These are phyloP conservation scores for Monoplex corrugatus DNA, from an alignment of 2,888 invertebrate species.

Conservation along the genomic window DNA sequence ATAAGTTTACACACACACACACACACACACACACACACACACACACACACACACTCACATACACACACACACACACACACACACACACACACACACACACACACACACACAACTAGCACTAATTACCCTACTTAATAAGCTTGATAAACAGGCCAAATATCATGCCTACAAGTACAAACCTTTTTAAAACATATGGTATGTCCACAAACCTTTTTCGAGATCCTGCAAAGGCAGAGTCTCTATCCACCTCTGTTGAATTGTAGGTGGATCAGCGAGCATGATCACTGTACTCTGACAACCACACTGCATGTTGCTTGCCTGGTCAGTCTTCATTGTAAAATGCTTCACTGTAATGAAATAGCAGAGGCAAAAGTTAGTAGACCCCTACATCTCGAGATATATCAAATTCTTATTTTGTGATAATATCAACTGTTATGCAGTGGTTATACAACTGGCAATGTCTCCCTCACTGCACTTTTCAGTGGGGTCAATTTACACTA, in stretches of 20 bases:
- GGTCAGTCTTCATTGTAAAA: background rate
- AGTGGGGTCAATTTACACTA: too few relatives aligned
- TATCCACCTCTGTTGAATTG: background rate
- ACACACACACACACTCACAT: background rate
- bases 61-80: constrained; percentile 2
- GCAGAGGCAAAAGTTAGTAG: background rate
- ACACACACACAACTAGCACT: background rate
- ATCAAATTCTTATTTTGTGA: too few relatives aligned
- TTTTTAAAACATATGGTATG: too few relatives aligned
- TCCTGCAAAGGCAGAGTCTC: background rate
- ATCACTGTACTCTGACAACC: background rate
- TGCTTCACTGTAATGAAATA: background rate
- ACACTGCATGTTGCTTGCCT: background rate
- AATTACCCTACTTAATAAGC: too few relatives aligned
- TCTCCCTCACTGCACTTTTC: too few relatives aligned
- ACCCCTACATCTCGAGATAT: too few relatives aligned
- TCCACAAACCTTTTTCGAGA: background rate
- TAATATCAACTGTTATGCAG: too few relatives aligned
- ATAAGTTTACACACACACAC: constrained; percentile 11
- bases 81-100: background rate
- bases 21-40: constrained; percentile 15
- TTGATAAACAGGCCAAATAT: too few relatives aligned
- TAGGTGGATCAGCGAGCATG: background rate
- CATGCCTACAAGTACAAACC: too few relatives aligned
- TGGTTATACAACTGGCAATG: background rate